Evolutionary conservation across 2,113 vertebrate genomes (phyloP).

Genomic region (Enhydra lutris): DNA sequence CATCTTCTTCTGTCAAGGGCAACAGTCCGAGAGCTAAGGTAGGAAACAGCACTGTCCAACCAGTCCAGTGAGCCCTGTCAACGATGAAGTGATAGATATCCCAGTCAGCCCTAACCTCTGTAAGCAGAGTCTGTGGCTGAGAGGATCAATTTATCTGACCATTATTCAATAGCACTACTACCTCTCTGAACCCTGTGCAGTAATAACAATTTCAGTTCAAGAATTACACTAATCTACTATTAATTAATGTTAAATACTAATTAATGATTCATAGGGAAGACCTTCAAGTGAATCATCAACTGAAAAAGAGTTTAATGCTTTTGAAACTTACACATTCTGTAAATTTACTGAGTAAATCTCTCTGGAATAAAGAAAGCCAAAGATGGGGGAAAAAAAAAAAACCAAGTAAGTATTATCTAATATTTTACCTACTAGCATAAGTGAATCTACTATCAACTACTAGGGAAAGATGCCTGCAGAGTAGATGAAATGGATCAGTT

Average conservation of each 20-base stretch:
- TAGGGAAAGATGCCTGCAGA: constrained; percentile 1
- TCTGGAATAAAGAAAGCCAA: not conserved
- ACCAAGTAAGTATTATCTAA: not conserved
- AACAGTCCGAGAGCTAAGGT: not conserved
- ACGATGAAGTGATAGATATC: not conserved
- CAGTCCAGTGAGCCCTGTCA: not conserved
- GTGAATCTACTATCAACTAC: not conserved
- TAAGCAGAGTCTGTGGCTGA: not conserved
- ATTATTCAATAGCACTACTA: not conserved
- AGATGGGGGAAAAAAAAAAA: not conserved
- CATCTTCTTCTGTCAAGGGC: not conserved
- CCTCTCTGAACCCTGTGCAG: not conserved
- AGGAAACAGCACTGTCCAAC: not conserved
- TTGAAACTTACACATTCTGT: not conserved
- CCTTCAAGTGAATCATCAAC: not conserved
- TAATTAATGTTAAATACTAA: not conserved
- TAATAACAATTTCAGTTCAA: not conserved
- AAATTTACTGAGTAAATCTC: not conserved
- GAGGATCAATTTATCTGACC: not conserved
- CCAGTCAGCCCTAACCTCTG: not conserved
- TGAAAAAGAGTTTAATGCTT: not conserved
- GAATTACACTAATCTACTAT: not conserved
- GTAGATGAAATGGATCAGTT: not conserved
- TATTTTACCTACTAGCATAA: not conserved
- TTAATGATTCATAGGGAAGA: not conserved